Evolutionary conservation across 92 coral and sea anemone genomes (phyloP).

Genomic region (Umimayanthus kanabou): DNA sequence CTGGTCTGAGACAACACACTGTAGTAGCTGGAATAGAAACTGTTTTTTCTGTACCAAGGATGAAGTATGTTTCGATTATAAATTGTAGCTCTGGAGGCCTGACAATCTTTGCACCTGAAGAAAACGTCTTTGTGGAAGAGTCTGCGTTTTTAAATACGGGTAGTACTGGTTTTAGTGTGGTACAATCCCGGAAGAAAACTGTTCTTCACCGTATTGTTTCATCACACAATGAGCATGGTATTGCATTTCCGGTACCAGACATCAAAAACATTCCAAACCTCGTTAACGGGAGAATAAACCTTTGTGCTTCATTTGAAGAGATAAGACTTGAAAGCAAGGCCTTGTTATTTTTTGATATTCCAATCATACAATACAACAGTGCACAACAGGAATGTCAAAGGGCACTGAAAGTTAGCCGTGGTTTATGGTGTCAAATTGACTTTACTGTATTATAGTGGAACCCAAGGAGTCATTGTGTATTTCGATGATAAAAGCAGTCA

Average conservation of each 20-base stretch:
- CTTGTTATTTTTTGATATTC: slow-evolving; percentile 45
- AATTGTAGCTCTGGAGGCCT: slow-evolving; percentile 18
- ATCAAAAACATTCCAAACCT: slow-evolving; percentile 45
- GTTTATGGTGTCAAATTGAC: slow-evolving; percentile 51
- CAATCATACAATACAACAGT: background rate
- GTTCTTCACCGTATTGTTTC: slow-evolving; percentile 18
- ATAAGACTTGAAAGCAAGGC: background rate
- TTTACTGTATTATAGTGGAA: slow-evolving; percentile 35
- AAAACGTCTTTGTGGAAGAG: slow-evolving; percentile 12
- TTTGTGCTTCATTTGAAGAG: slow-evolving; percentile 37
- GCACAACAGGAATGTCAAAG: slow-evolving; percentile 32
- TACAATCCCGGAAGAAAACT: slow-evolving; percentile 28
- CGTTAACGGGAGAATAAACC: slow-evolving; percentile 44
- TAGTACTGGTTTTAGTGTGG: slow-evolving; percentile 8
- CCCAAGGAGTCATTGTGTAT: slow-evolving; percentile 31
- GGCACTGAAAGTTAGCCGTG: slow-evolving; percentile 38
- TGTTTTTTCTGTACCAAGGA: slow-evolving; percentile 14
- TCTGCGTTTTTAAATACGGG: slow-evolving; percentile 23
- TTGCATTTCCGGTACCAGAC: slow-evolving; percentile 42
- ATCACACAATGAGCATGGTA: slow-evolving; percentile 30
- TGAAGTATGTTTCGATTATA: slow-evolving; percentile 37
- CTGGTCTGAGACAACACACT: slow-evolving; percentile 47
- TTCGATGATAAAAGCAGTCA: background rate
- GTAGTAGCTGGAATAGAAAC: too few species aligned
- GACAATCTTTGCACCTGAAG: slow-evolving; percentile 5